These are phyloP conservation scores for Mimumesa dahlbomi DNA, from an alignment of 2,888 invertebrate species.

Conservation along the genomic window DNA sequence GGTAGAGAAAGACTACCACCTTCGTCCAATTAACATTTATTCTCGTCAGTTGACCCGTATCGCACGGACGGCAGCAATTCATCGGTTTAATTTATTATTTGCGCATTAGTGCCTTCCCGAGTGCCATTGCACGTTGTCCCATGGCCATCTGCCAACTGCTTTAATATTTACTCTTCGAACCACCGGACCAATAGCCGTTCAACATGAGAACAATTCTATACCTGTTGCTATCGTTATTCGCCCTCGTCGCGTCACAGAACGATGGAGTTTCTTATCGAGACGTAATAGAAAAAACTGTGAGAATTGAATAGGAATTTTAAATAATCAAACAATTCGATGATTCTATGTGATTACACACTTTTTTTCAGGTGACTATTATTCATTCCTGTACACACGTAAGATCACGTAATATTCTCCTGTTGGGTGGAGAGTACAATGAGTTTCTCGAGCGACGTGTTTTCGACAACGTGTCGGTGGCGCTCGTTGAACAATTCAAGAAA, in stretches of 20 bases:
- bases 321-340: not conserved
- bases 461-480: constrained; percentile 14
- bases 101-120: not conserved
- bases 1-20: not conserved
- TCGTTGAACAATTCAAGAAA: constrained; percentile 35
- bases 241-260: not conserved
- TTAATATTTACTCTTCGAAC: too few relatives aligned
- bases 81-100: constrained; percentile 7
- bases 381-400: constrained; percentile 24
- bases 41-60: constrained; percentile 41
- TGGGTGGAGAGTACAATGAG: constrained; percentile 47
- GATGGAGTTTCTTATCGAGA: constrained; percentile 3
- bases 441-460: constrained; percentile 20
- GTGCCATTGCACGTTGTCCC: too few relatives aligned
- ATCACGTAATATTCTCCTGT: constrained; percentile 9
- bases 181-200: too few relatives aligned
- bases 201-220: not conserved
- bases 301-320: too few relatives aligned
- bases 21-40: constrained; percentile 34
- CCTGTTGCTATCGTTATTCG: constrained; percentile 9
- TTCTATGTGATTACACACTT: too few relatives aligned
- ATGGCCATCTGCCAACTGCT: too few relatives aligned
- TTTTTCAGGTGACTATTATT: constrained; percentile 30
- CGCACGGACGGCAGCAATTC: constrained; percentile 4
- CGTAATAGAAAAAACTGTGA: constrained; percentile 37